These are phyloP conservation scores for Augochlorella aurata DNA, from an alignment of 2,888 invertebrate species.

Conservation along the genomic window DNA sequence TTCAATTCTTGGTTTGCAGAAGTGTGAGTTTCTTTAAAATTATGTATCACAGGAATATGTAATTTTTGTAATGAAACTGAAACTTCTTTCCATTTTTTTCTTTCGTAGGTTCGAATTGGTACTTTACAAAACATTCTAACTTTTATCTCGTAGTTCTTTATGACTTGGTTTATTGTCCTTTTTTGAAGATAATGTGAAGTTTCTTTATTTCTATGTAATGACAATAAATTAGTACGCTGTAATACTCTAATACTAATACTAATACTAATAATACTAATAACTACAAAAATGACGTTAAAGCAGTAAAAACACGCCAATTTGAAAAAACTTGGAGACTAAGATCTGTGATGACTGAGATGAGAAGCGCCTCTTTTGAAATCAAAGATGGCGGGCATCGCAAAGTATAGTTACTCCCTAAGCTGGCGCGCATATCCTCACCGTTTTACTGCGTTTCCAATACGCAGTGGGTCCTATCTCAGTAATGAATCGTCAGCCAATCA, in stretches of 20 bases:
- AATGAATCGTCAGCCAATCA: too few relatives aligned
- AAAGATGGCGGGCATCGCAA: background rate
- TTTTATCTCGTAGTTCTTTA: background rate
- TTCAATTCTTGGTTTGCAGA: background rate
- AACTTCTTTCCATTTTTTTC: constrained; percentile 30
- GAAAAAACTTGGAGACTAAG: background rate
- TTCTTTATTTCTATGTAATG: background rate
- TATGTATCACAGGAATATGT: background rate
- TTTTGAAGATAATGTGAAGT: background rate
- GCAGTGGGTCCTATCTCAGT: too few relatives aligned
- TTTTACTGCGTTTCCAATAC: too few relatives aligned
- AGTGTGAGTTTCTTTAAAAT: background rate
- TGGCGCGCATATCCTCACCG: too few relatives aligned
- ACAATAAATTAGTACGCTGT: background rate
- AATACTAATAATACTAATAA: background rate
- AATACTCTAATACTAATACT: background rate
- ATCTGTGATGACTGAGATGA: background rate
- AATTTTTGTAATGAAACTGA: constrained; percentile 13
- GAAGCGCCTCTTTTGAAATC: background rate
- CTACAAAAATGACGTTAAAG: background rate
- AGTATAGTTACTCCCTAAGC: background rate
- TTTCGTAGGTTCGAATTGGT: constrained; percentile 61
- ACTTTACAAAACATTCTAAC: constrained; percentile 36
- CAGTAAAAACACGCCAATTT: background rate
- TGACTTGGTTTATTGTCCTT: background rate